phyloP scores from a whole-genome alignment of 2,113 vertebrate genomes.

The Saguinus midas region DNA sequence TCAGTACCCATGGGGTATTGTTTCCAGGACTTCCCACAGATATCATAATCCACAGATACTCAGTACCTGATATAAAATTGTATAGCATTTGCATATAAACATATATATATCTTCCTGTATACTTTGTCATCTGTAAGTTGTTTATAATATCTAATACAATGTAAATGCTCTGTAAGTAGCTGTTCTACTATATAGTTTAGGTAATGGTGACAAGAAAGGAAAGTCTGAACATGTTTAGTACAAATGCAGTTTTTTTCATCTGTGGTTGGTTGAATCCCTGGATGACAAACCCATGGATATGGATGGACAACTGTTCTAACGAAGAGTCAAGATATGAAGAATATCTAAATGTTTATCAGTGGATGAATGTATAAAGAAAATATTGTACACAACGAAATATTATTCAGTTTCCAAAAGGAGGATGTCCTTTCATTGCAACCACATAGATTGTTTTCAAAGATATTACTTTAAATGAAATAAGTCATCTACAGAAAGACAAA shows the following conservation, averaged over 20 bases:
- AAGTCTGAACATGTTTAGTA: no score
- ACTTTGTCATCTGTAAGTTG: no score
- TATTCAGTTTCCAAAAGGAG: background rate
- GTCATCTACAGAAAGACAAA: background rate
- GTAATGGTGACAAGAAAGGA: no score
- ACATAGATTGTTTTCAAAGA: background rate
- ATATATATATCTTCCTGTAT: background rate
- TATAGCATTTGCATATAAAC: background rate
- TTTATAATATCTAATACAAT: no score
- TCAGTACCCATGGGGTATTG: background rate
- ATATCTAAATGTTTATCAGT: background rate
- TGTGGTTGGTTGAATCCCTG: no score
- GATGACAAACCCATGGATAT: no score
- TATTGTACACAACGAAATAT: background rate
- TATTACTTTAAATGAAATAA: background rate
- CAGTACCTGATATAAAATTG: background rate
- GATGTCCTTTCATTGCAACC: background rate
- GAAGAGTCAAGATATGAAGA: background rate
- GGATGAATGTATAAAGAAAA: background rate
- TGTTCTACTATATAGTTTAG: no score
- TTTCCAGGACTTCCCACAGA: background rate
- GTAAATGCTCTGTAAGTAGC: no score
- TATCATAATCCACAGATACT: background rate
- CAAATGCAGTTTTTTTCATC: no score
- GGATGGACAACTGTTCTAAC: background rate